These are phyloP conservation scores for Megaptera novaeangliae DNA, from an alignment of 2,113 vertebrate species.

Conservation along the genomic window DNA sequence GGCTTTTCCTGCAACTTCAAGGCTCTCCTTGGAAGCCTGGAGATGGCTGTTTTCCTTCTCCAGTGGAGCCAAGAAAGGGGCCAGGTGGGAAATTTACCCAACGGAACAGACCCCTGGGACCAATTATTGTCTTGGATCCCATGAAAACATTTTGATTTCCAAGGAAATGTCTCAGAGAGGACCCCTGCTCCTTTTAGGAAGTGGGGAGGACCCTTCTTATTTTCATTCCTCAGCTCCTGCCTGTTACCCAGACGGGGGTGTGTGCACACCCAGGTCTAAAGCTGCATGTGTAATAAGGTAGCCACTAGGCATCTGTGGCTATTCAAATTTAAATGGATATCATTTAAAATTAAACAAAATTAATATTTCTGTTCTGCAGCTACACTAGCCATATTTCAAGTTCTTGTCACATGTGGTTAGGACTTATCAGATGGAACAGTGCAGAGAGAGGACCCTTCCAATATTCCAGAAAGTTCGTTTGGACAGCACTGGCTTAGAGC, in stretches of 20 bases:
- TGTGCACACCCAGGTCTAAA: too few species aligned
- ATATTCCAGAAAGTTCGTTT: neutral
- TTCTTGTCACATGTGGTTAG: neutral
- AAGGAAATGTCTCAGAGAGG: neutral
- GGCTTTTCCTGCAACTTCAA: conserved; percentile 69
- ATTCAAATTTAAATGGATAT: neutral
- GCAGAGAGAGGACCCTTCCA: neutral
- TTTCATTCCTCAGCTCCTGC: neutral
- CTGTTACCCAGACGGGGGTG: neutral
- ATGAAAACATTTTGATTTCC: conserved; percentile 18
- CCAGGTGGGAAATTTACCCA: conserved; percentile 8
- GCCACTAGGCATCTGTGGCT: accelerated
- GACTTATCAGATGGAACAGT: neutral
- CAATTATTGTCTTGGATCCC: neutral
- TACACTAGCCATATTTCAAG: neutral
- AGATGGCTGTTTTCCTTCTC: conserved; percentile 45
- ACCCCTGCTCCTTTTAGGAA: neutral
- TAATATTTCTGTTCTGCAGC: neutral
- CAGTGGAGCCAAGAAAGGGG: neutral
- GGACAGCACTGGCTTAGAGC: accelerated
- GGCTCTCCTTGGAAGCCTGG: conserved; percentile 39
- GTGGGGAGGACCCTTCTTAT: neutral
- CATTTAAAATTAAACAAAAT: neutral
- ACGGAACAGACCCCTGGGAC: neutral
- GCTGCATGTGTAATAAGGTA: accelerated